Evolutionary conservation across 1,140 invertebrate species (phyloP).

Genomic region (Teleopsis dalmanni): DNA sequence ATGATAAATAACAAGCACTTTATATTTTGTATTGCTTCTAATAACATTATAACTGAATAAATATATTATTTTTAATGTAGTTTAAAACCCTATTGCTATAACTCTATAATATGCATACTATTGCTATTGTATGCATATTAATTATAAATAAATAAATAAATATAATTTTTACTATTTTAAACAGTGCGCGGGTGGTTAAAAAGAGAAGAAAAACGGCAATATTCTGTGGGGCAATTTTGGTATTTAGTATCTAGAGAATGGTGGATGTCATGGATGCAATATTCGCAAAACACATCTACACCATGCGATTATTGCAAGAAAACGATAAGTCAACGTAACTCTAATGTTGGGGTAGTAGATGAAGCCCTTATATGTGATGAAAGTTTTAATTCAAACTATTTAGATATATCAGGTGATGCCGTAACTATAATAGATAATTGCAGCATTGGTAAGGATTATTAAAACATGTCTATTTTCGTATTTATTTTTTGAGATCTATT

Average conservation of each 20-base stretch:
- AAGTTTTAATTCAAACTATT: conserved; percentile 54
- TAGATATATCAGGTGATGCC: conserved; percentile 49
- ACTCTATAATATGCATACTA: neutral
- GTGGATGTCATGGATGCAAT: conserved; percentile 73
- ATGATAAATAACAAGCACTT: too few relatives aligned
- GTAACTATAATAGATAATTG: conserved; percentile 49
- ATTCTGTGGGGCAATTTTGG: conserved; percentile 75
- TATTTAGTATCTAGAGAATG: conserved; percentile 75
- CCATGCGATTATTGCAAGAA: conserved; percentile 41
- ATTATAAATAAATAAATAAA: neutral
- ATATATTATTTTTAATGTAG: too few relatives aligned
- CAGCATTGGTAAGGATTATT: conserved; percentile 15
- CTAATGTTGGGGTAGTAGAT: conserved; percentile 39
- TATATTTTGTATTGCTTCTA: too few relatives aligned
- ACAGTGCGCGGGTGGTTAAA: conserved; percentile 68
- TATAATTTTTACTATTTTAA: neutral
- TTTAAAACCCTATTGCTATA: too few relatives aligned
- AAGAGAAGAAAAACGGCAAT: conserved; percentile 64
- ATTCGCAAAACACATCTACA: conserved; percentile 49
- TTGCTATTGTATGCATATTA: neutral
- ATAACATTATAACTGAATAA: too few relatives aligned
- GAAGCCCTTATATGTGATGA: conserved; percentile 57
- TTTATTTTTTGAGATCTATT: conserved; percentile 18
- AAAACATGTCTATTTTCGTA: too few relatives aligned
- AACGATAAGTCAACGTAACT: conserved; percentile 18